Conservation (phyloP, 2,888 invertebrate species). For the Drosophila robusta region DNA sequence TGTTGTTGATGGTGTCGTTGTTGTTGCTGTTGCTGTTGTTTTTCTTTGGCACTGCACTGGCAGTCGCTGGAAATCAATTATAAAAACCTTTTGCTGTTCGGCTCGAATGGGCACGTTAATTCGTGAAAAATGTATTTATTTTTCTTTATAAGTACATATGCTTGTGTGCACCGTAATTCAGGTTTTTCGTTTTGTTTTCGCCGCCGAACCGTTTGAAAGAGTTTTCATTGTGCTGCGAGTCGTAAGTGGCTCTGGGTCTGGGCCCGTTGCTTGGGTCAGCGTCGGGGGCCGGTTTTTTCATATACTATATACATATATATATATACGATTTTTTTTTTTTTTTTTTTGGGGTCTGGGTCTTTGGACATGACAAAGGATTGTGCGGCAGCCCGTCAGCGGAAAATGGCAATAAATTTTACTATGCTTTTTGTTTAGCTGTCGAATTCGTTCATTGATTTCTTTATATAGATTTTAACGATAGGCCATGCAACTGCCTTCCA, state of each 20-base stretch:
- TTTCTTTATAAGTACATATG: conserved; percentile 37
- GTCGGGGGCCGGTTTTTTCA: conserved; percentile 21
- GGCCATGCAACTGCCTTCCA: conserved; percentile 37
- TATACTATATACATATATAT: too few species aligned
- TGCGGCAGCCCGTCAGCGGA: conserved; percentile 56
- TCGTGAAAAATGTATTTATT: conserved; percentile 74
- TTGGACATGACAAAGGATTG: conserved; percentile 66
- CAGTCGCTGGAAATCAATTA: conserved; percentile 77
- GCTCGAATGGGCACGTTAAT: conserved; percentile 75
- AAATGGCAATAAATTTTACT: conserved; percentile 75
- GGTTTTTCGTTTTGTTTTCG: conserved; percentile 41
- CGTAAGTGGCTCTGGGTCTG: conserved; percentile 56
- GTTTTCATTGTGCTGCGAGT: conserved; percentile 70
- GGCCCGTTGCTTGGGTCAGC: conserved; percentile 51
- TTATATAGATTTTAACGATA: conserved; percentile 6
- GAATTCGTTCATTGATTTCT: conserved; percentile 75
- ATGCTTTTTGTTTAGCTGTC: conserved; percentile 57
- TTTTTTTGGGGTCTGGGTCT: conserved; percentile 42
- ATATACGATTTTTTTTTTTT: conserved; percentile 4
- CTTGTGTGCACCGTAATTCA: conserved; percentile 22
- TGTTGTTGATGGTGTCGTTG: conserved; percentile 14
- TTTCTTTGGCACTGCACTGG: conserved; percentile 46
- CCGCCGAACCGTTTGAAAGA: conserved; percentile 67
- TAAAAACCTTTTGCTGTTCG: conserved; percentile 75
- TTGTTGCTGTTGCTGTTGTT: conserved; percentile 33